A percentile compares a stretch with the other conserved stretches of the same genome.
These are phyloP conservation scores for Ylistrum balloti DNA, from an alignment of 1,140 invertebrate species.

Conservation along the genomic window DNA sequence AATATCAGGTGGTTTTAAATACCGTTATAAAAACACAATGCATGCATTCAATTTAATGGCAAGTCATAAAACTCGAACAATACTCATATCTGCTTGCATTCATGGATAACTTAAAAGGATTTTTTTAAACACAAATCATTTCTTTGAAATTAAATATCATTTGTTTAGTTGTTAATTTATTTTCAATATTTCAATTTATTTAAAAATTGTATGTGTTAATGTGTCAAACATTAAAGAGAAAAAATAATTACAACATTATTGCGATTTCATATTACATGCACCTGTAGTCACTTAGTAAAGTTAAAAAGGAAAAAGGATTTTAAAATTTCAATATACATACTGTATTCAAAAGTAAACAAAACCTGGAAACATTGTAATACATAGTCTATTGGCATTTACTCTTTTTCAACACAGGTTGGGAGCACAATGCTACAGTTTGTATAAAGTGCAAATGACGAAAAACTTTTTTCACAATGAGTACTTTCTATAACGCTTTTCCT, in stretches of 20 bases:
- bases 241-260: not conserved
- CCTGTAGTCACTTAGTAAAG: not conserved
- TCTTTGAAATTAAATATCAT: not conserved
- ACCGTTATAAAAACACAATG: not conserved
- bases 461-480: not conserved
- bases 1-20: not conserved
- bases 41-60: not conserved
- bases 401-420: not conserved
- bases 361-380: not conserved
- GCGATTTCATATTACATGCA: constrained; percentile 17
- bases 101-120: not conserved
- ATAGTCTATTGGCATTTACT: not conserved
- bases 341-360: constrained; percentile 7
- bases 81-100: not conserved
- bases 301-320: not conserved
- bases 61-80: not conserved
- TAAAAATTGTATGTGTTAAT: not conserved
- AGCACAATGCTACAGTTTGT: not conserved
- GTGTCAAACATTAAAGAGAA: not conserved
- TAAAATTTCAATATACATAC: constrained; percentile 4
- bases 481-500: not conserved
- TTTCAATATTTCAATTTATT: constrained; percentile 9
- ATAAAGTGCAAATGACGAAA: not conserved
- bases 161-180: not conserved
- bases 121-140: not conserved